These are phyloP conservation scores for Lagocephalus sceleratus DNA, from an alignment of 2,797 vertebrate species.

Conservation along the genomic window DNA sequence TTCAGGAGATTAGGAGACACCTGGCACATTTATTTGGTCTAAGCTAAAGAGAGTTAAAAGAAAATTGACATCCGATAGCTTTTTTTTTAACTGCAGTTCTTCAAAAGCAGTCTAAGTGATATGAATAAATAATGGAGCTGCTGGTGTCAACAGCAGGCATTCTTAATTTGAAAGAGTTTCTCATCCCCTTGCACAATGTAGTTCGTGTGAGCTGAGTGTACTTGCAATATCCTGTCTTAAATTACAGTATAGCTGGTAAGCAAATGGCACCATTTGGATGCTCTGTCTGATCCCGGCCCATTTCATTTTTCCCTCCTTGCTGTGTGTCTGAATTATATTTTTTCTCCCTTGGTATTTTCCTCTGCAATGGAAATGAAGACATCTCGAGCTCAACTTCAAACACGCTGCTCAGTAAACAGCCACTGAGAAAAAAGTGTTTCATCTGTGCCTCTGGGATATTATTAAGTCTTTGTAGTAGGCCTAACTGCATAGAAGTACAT, in stretches of 20 bases:
- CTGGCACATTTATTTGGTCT: no score
- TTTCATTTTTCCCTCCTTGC: constrained; percentile 7
- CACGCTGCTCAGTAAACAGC: constrained; percentile 92
- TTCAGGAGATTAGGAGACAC: no score
- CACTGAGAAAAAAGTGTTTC: constrained; percentile 90
- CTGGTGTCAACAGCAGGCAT: constrained; percentile 62
- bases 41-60: no score
- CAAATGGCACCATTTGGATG: constrained; percentile 43
- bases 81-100: constrained; percentile 35
- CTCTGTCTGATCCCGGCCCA: constrained; percentile 13
- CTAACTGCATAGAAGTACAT: constrained; percentile 82
- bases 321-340: constrained; percentile 67
- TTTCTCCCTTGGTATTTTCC: constrained; percentile 69
- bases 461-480: constrained; percentile 93
- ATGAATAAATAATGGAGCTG: constrained; percentile 73
- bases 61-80: no score
- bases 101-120: constrained; percentile 39
- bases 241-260: constrained; percentile 41
- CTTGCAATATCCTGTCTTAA: constrained; percentile 44
- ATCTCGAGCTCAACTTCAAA: constrained; percentile 97
- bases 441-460: constrained; percentile 98
- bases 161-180: constrained; percentile 61
- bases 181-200: constrained; percentile 34
- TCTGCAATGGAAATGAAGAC: constrained; percentile 95
- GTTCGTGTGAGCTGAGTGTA: constrained; percentile 37